Base-by-base conservation (phyloP, 2,113 vertebrate genomes). In the Dicrurus megarhynchus region DNA sequence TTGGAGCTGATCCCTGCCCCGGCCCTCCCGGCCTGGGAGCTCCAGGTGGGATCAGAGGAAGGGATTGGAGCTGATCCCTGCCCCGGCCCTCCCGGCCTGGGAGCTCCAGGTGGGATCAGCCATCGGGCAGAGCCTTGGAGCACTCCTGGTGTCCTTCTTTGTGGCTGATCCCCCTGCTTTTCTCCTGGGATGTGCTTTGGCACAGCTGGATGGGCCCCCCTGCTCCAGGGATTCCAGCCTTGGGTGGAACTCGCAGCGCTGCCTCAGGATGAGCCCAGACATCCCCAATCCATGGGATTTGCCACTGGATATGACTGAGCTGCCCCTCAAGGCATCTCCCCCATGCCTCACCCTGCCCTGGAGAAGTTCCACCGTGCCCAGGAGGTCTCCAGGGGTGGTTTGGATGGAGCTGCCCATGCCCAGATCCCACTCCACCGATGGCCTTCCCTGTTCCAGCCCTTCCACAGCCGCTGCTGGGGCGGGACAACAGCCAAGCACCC, bases 181-280 rank as follows among this genome's bases (percentile, higher is more conserved):
- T 19, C 37, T 60, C 77, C 76, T 27, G 37, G 87, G 30, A 33
- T 33, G 33, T 49, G 59, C 74, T 68, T 37, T 59, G 57, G 74
- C 77, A 23, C 17, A 47, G 35, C 74, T 59, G 77, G 33, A 27
- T 35, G 57, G 47, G 37, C 11, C 5, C 6, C 19, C 3, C 16
- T 11, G 13, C 59, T 71, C 39, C 19, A 3, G 33, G 64, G 32
- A 33, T 55, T 49, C 22, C 49, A 24, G 23, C 44, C 69, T 23
- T 4, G 6, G 37, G 50, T 59, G 30, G 60, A 70, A 33, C 21
- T 35, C 41, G 4, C 3, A 3, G 21, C 0, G 0, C 30, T 17
- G 9, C 52, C 46, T 53, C 10, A 35, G 37, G 41, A 65, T 7
- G 16, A 74, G 47, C 76, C 28, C 50, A 11, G 23, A 39, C 33